Conservation (phyloP, 2,797 vertebrate genomes). For the Typhlichthys subterraneus region DNA sequence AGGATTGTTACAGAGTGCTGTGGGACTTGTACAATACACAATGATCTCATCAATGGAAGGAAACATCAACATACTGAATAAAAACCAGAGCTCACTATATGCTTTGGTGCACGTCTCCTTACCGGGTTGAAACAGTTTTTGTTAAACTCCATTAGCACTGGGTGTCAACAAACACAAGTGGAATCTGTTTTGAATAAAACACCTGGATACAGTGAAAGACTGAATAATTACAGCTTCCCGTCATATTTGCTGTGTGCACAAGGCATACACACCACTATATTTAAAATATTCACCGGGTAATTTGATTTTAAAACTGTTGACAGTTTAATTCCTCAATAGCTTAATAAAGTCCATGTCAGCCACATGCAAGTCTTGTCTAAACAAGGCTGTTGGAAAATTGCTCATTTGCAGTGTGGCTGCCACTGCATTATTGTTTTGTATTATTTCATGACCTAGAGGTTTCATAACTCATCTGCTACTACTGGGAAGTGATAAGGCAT, state of each 20-base stretch:
- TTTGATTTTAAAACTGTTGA: conserved; percentile 51
- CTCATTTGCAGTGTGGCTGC: conserved; percentile 30
- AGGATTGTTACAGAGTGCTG: conserved; percentile 23
- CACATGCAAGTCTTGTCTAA: conserved; percentile 46
- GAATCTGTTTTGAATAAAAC: conserved; percentile 25
- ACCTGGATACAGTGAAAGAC: conserved; percentile 23
- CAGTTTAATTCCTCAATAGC: conserved; percentile 48
- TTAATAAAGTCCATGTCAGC: conserved; percentile 42
- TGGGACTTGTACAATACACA: conserved; percentile 28
- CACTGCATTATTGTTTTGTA: conserved; percentile 11
- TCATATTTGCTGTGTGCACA: conserved; percentile 17
- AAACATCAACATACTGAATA: conserved; percentile 34
- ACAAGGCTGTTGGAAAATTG: conserved; percentile 50
- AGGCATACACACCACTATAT: conserved; percentile 24
- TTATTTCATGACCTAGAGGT: conserved; percentile 38
- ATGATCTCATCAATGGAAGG: conserved; percentile 37
- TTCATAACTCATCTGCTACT: conserved; percentile 15
- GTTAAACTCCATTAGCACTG: conserved; percentile 22
- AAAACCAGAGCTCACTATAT: conserved; percentile 9
- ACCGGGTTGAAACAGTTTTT: conserved; percentile 17
- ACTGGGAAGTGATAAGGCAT: conserved; percentile 26
- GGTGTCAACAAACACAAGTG: conserved; percentile 45
- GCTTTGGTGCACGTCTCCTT: conserved; percentile 6
- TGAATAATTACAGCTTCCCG: conserved; percentile 10
- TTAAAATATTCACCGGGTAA: conserved; percentile 11